Base-by-base conservation (phyloP, 2,888 invertebrate genomes). In the Eilema depressum region DNA sequence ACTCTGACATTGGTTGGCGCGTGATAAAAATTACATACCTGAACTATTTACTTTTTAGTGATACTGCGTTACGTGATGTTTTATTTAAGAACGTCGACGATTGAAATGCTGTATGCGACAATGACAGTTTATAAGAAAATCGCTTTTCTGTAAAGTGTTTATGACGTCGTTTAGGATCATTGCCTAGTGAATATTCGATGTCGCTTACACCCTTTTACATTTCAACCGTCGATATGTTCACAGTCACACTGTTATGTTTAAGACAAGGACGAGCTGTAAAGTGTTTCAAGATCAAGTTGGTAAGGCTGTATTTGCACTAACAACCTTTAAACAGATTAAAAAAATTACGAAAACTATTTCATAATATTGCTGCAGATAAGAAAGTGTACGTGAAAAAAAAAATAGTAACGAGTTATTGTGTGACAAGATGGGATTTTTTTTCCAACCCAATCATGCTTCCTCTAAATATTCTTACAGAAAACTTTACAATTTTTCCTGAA, bases 1-100 rank as follows among this genome's bases (percentile, higher is more conserved):
- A 41, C 28, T 20, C 59, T 77, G 83, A 75, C 83, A 85, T 83
- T 86, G 85, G 66, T 33, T 12, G 56, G 75, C 71, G 75, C 84
- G 81, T 83, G 85, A 85, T 82, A 80, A 71, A 77, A 75, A 73
- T 67, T 78, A 81, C 80, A 81, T 73, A 74, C 59, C 62, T 69
- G 62, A 33, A 26, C 65, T 65, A 33, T 63, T 17, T 53, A 33
- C 30, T 25, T 57, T 64, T 25, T 26, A 60, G 7, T 41, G n/a
- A 7, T 30, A 59, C 37, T 25, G 37, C 23, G 17, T 57, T 76
- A 83, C 84, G 85, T 85, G 88, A 79, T 72, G 73, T 79, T 85
- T 81, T 80, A 69, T 70, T 82, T 83, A 77, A 71, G 79, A 75
- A 25, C 66, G 8, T 57, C 17, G n/a, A 7, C 53, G n/a, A 20